These are phyloP conservation scores for Spisula solida DNA, from an alignment of 2,888 invertebrate species.

Conservation along the genomic window DNA sequence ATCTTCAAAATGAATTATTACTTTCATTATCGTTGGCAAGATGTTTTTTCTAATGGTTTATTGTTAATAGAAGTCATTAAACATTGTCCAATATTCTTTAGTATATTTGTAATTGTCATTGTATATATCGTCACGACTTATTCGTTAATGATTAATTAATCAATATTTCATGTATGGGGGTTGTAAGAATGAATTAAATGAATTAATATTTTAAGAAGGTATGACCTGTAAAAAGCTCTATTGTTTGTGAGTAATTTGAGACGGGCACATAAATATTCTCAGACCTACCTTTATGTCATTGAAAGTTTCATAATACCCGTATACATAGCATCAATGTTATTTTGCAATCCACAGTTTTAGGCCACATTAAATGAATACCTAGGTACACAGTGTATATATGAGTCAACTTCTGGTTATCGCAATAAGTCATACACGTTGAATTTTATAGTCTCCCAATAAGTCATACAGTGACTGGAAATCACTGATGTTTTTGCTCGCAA, in stretches of 20 bases:
- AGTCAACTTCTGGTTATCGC: too few relatives aligned
- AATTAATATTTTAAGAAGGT: constrained; percentile 7
- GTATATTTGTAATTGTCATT: background rate
- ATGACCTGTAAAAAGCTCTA: background rate
- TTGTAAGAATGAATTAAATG: constrained; percentile 10
- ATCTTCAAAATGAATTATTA: background rate
- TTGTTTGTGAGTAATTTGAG: background rate
- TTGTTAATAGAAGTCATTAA: background rate
- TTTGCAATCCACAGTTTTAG: background rate
- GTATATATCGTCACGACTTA: background rate
- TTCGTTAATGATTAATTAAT: constrained; percentile 16
- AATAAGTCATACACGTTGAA: too few relatives aligned
- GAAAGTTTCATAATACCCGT: background rate
- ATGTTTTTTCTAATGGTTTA: background rate
- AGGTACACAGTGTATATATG: too few relatives aligned
- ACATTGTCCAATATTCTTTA: background rate
- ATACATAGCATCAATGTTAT: background rate
- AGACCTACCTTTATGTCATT: background rate
- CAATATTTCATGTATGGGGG: background rate
- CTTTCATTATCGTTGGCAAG: background rate
- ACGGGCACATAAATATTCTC: background rate
- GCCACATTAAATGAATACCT: background rate
- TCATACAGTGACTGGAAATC: too few relatives aligned
- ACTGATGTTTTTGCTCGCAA: too few relatives aligned
- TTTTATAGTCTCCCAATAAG: too few relatives aligned